Evolutionary conservation across 1,140 invertebrate genomes (phyloP).

Genomic region (Tetramorium simillimum): DNA sequence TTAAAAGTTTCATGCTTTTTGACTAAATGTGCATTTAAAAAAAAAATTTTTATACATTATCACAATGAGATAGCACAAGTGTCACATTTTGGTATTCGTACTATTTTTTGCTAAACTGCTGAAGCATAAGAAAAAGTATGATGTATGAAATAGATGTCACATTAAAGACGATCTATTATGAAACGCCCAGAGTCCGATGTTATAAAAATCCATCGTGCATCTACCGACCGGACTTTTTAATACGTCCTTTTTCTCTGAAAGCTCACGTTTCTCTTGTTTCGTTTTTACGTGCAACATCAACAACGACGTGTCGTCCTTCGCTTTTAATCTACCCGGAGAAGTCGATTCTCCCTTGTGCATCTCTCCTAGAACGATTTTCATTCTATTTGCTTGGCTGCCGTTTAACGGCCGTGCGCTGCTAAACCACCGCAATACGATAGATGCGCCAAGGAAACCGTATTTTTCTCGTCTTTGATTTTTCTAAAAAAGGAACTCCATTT

Average conservation of each 20-base stretch:
- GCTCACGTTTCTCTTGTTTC: conserved; percentile 27
- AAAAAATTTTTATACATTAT: not conserved
- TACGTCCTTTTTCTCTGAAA: conserved; percentile 42
- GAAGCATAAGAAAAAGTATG: conserved; percentile 6
- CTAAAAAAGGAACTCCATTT: conserved; percentile 31
- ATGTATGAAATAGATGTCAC: conserved; percentile 53
- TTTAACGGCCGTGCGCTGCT: conserved; percentile 43
- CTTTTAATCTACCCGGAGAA: conserved; percentile 40
- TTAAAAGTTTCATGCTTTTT: not conserved
- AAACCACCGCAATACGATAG: conserved; percentile 49
- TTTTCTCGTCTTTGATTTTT: conserved; percentile 63
- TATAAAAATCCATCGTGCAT: conserved; percentile 41
- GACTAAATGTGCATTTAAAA: not conserved
- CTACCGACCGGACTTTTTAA: conserved; percentile 41
- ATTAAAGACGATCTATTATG: conserved; percentile 43
- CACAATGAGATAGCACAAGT: not conserved
- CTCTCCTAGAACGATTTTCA: conserved; percentile 49
- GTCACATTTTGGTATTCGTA: not conserved
- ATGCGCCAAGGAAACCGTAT: conserved; percentile 44
- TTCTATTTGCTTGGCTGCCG: conserved; percentile 57
- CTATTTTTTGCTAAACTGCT: conserved; percentile 5
- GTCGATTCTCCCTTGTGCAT: conserved; percentile 36
- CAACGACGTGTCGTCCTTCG: conserved; percentile 49
- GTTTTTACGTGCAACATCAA: conserved; percentile 53
- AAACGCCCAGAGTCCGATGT: conserved; percentile 21